A percentile compares a stretch with the other conserved stretches of the same genome.
Conservation (phyloP, 2,113 vertebrate genomes). For the Neolamprologus falcicula region DNA sequence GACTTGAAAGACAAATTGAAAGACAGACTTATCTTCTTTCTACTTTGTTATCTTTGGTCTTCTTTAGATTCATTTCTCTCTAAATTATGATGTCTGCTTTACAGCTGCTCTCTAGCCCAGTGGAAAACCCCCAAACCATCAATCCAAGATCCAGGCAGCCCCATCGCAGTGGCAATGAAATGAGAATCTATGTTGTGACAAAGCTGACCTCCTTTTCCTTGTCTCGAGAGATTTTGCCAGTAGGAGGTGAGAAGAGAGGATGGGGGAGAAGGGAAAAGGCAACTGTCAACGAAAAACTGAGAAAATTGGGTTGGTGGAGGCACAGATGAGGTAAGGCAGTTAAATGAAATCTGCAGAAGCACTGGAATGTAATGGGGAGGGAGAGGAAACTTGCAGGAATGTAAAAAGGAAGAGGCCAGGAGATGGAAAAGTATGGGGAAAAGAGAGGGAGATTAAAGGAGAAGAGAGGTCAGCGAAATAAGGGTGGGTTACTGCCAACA, state of each 20-base stretch:
- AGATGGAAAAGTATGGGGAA: neutral
- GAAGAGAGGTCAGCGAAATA: neutral
- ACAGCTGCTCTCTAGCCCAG: neutral
- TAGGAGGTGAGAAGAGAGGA: slow-evolving; percentile 11
- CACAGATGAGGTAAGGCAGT: neutral
- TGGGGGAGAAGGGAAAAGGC: neutral
- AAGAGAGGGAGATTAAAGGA: neutral
- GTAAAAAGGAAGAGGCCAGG: neutral
- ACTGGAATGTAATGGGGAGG: neutral
- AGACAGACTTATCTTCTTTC: neutral
- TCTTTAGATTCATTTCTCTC: neutral
- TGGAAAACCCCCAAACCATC: slow-evolving; percentile 29
- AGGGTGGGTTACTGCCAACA: neutral
- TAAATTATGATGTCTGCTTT: neutral
- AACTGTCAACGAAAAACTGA: neutral
- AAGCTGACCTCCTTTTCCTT: slow-evolving; percentile 57
- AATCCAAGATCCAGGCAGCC: slow-evolving; percentile 19
- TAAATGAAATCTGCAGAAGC: neutral
- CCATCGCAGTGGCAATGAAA: slow-evolving; percentile 7
- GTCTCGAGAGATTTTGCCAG: slow-evolving; percentile 30
- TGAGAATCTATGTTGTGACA: slow-evolving; percentile 47
- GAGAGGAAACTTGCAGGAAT: neutral
- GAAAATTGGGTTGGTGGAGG: slow-evolving; percentile 23
- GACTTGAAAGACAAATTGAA: neutral
- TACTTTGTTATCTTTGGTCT: neutral